Evolutionary conservation across 2,888 invertebrate genomes (phyloP), one percentile per base, ranked within the genome.

Genomic region (Yponomeuta sedellus): DNA sequence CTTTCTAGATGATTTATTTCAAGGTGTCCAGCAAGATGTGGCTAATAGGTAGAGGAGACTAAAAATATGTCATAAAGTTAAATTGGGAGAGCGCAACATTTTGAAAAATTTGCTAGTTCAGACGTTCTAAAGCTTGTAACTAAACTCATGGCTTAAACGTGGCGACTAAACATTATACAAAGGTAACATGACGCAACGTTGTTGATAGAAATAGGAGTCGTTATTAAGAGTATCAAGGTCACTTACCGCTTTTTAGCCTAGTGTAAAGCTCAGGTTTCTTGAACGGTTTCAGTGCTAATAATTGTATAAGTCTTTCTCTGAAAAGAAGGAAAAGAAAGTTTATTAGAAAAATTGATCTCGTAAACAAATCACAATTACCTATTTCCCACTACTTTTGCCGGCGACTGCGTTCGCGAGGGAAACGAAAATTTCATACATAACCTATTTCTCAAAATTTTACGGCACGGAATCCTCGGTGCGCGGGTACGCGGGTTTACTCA

Each of bases 231-330:
- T 25, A 64, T 28, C 1, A 40, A 57, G 39, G 58, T 10, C 63
- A 90, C 93, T 91, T 90, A 97, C 97, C 97, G 93, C 94, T 95
- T 75, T 90, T 93, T 75, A 98, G 92, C 78, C 97, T 95, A 74
- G 95, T 92, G 82, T 94, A 95, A 70, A 98, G 90, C 92, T 98
- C 98, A 68, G 96, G 96, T 92, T 97, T 98, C 91, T 98, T 98
- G 91, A 95, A 97, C 71, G 98, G 96, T 91, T 96, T 95, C 87
- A 98, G 91, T 74, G 98, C 98, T 87, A 98, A 93, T 84, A 98
- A 93, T 86, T 98, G 98, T 83, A 98, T 96, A 82, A 98, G 94
- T 88, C 98, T 94, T 92, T 98, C 98, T 88, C 97, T 97, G 92
- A 77, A 93, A 92, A 83, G 83, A 81, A 78, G 84, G 81, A 79